Conservation (phyloP, 2,888 invertebrate species). For the Tuberolachnus salignus region DNA sequence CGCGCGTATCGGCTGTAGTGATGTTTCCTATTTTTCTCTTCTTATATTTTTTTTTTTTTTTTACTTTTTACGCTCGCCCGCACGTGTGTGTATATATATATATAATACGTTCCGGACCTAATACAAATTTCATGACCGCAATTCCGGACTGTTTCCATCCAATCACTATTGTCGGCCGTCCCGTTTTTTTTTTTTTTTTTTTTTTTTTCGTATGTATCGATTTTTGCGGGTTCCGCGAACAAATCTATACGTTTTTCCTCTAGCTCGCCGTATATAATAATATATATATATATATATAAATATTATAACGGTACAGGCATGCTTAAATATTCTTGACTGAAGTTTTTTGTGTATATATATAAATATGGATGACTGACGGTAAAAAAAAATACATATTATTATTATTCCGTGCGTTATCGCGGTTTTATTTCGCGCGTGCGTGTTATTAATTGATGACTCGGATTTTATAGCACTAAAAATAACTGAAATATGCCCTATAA, state of each 20-base stretch:
- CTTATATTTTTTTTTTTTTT: neutral
- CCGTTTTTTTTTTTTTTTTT: neutral
- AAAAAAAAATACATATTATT: neutral
- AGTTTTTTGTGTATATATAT: too few species aligned
- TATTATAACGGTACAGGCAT: neutral
- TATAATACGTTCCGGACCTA: constrained; percentile 14
- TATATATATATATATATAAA: neutral
- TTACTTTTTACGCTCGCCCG: neutral
- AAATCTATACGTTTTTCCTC: constrained; percentile 27
- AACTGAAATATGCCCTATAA: too few species aligned
- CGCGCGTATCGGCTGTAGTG: neutral
- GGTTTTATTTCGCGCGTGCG: neutral
- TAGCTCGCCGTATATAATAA: too few species aligned
- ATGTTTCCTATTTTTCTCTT: constrained; percentile 37
- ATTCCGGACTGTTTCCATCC: constrained; percentile 43
- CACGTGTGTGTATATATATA: neutral
- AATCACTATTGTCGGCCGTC: constrained; percentile 52
- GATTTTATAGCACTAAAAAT: too few species aligned
- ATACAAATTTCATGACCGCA: constrained; percentile 54
- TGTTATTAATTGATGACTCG: too few species aligned
- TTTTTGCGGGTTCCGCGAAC: constrained; percentile 6
- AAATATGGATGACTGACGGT: neutral
- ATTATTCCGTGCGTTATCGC: neutral
- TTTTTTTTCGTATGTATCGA: constrained; percentile 9
- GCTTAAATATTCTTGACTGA: too few species aligned